These are phyloP conservation scores for Xestia xanthographa DNA, from an alignment of 2,888 invertebrate genomes.

Conservation along the genomic window DNA sequence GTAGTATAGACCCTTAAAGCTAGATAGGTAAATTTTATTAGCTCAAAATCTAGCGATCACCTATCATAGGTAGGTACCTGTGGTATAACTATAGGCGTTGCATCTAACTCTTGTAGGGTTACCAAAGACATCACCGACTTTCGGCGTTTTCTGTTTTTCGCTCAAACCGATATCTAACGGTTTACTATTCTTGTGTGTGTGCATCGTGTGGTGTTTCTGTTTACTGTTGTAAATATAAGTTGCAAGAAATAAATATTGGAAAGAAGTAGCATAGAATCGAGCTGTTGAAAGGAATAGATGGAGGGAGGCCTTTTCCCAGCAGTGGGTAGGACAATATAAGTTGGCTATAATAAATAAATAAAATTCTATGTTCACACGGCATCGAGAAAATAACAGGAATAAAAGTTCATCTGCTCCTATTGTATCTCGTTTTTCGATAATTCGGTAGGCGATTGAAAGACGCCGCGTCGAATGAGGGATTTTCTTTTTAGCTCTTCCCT, in stretches of 20 bases:
- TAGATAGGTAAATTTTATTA: neutral
- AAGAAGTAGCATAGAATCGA: no score
- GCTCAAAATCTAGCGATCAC: slow-evolving; percentile 3
- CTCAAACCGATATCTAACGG: neutral
- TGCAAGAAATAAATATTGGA: no score
- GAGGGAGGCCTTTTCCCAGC: no score
- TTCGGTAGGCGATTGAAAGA: neutral
- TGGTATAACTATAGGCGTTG: neutral
- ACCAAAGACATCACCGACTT: neutral
- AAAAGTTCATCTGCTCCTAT: neutral
- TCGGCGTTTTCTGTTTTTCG: neutral
- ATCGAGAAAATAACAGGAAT: neutral
- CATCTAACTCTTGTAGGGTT: neutral
- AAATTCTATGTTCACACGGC: neutral
- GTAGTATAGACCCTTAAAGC: no score
- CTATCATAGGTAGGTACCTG: neutral
- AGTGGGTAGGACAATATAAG: no score
- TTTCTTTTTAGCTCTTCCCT: no score
- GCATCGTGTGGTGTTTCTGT: neutral
- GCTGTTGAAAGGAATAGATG: no score
- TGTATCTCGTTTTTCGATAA: neutral
- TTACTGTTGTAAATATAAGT: neutral
- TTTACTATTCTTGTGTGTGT: neutral
- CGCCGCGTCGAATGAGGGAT: no score
- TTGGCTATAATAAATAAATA: neutral